Evolutionary conservation across 2,797 vertebrate species (phyloP).

Genomic region (Coregonus ussuriensis): DNA sequence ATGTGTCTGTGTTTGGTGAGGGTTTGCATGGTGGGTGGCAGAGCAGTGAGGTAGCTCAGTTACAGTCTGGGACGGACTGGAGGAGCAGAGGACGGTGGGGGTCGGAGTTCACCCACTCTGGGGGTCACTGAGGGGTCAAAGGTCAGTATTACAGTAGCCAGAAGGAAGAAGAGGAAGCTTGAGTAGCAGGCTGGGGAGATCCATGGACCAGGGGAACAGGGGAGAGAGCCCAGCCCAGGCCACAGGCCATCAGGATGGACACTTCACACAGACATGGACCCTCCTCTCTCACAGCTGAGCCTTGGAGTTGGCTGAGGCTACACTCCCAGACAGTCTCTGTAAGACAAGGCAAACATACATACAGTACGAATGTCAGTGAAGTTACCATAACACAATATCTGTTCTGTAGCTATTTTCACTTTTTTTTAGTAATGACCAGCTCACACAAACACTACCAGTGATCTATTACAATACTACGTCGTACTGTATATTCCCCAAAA

Average conservation of each 20-base stretch:
- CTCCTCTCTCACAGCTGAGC: constrained; percentile 58
- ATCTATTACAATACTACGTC: not conserved
- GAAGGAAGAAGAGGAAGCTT: constrained; percentile 65
- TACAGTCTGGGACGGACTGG: constrained; percentile 61
- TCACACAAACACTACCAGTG: not conserved
- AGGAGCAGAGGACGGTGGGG: constrained; percentile 55
- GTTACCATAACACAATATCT: not conserved
- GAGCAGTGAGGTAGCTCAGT: constrained; percentile 81
- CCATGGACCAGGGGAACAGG: not conserved
- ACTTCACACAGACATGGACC: not conserved
- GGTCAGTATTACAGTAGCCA: constrained; percentile 46
- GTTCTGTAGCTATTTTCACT: too few species aligned
- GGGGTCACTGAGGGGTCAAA: constrained; percentile 10
- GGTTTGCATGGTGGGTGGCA: constrained; percentile 41
- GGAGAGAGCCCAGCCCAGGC: not conserved
- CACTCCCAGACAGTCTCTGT: constrained; percentile 77
- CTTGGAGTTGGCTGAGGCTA: constrained; percentile 73
- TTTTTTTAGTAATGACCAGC: too few species aligned
- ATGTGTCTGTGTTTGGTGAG: constrained; percentile 67
- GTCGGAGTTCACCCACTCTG: not conserved
- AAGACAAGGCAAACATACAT: constrained; percentile 43
- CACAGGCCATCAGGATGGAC: not conserved
- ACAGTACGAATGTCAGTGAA: not conserved
- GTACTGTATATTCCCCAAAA: not conserved
- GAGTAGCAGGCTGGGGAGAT: constrained; percentile 47